Evolutionary conservation across 1,140 invertebrate genomes (phyloP).

Genomic region (Aphelenchoides avenae): DNA sequence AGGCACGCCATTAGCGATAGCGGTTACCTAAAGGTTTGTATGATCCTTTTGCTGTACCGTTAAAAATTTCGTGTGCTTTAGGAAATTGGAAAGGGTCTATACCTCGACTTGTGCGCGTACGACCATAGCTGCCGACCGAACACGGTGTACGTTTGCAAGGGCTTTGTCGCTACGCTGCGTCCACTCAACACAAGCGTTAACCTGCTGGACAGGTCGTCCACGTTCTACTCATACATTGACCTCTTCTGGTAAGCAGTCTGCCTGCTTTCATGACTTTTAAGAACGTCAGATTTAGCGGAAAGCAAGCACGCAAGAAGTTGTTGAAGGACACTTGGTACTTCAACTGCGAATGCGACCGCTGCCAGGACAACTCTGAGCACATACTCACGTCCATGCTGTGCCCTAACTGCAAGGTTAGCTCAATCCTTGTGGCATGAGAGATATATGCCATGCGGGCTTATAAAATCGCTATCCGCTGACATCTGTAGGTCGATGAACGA

Average conservation of each 20-base stretch:
- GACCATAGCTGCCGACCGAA: constrained; percentile 56
- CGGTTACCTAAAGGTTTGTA: constrained; percentile 46
- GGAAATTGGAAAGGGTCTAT: constrained; percentile 59
- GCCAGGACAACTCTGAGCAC: constrained; percentile 45
- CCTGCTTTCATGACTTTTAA: not conserved
- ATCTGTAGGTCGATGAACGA: constrained; percentile 13
- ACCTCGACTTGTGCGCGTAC: constrained; percentile 56
- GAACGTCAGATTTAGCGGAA: constrained; percentile 32
- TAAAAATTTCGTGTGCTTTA: constrained; percentile 16
- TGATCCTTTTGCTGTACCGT: constrained; percentile 12
- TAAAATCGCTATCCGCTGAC: not conserved
- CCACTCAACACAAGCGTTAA: constrained; percentile 38
- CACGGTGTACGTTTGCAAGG: constrained; percentile 43
- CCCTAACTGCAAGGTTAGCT: constrained; percentile 29
- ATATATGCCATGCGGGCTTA: not conserved
- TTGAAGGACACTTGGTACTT: constrained; percentile 58
- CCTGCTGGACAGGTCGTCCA: constrained; percentile 35
- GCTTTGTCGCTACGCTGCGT: constrained; percentile 48
- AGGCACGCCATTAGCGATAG: constrained; percentile 55
- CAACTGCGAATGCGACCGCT: constrained; percentile 52
- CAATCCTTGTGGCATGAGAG: too few relatives aligned
- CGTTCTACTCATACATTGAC: constrained; percentile 57
- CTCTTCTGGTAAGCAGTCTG: constrained; percentile 36
- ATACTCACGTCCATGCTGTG: constrained; percentile 53
- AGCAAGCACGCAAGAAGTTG: constrained; percentile 52